Percentiles rank a stretch among this genome's conserved stretches.
Conservation (phyloP, 2,797 vertebrate species). For the Eidolon dupreanum region DNA sequence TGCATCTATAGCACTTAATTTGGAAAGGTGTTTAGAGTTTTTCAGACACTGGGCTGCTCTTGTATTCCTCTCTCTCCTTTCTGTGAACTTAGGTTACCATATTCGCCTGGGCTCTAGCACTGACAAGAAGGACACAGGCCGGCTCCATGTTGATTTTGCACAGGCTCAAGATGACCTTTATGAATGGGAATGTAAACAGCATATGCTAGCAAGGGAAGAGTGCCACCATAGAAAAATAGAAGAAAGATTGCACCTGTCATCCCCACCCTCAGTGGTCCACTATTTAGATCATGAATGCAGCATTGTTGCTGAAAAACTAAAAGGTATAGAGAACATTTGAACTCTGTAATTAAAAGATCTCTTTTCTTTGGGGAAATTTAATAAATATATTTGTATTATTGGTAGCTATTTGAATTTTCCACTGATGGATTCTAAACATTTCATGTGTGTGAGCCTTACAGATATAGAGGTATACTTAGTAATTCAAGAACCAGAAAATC, state of each 20-base stretch:
- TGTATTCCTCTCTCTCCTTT: not conserved
- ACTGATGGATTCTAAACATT: not conserved
- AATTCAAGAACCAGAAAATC: slow-evolving; percentile 19
- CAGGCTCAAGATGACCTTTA: slow-evolving; percentile 97
- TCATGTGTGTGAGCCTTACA: slow-evolving; percentile 16
- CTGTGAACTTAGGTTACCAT: slow-evolving; percentile 90
- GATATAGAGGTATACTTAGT: not conserved
- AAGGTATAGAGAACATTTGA: slow-evolving; percentile 87
- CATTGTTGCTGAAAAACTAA: slow-evolving; percentile 94
- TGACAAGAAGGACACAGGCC: slow-evolving; percentile 96
- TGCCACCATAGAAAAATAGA: slow-evolving; percentile 93
- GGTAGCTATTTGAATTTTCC: not conserved
- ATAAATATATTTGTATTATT: slow-evolving; percentile 8
- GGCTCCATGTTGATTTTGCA: slow-evolving; percentile 96
- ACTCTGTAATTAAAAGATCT: slow-evolving; percentile 22
- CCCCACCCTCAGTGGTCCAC: slow-evolving; percentile 95
- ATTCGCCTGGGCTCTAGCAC: slow-evolving; percentile 96
- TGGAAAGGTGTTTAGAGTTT: not conserved
- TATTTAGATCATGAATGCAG: slow-evolving; percentile 96
- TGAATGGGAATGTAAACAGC: slow-evolving; percentile 97
- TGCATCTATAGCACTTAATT: not conserved
- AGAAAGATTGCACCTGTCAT: slow-evolving; percentile 92
- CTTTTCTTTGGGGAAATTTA: not conserved
- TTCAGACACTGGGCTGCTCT: not conserved
- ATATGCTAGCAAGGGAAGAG: slow-evolving; percentile 95